These are phyloP conservation scores for Cryptotermes secundus DNA, from an alignment of 1,140 invertebrate genomes.

Conservation along the genomic window DNA sequence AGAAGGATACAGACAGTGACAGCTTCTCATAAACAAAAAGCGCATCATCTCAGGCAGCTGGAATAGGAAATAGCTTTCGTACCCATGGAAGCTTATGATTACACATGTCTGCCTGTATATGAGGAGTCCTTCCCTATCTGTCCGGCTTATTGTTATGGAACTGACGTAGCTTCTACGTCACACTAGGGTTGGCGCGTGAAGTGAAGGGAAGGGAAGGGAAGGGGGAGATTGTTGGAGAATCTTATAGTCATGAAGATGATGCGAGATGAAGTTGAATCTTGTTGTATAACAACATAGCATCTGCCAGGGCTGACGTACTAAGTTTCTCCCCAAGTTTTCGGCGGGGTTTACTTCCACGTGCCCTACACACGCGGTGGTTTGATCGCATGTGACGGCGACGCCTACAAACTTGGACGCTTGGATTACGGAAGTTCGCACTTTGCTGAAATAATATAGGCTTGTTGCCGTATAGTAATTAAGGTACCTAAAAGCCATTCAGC, in stretches of 20 bases:
- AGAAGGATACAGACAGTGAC: slow-evolving; percentile 11
- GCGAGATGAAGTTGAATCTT: slow-evolving; percentile 22
- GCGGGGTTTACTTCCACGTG: background rate
- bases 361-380: slow-evolving; percentile 2
- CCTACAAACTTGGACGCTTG: slow-evolving; percentile 11
- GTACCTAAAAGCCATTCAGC: background rate
- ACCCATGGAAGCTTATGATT: slow-evolving; percentile 8
- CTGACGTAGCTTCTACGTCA: slow-evolving; percentile 2
- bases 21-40: slow-evolving; percentile 7
- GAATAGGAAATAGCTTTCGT: slow-evolving; percentile 19
- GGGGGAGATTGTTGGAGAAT: slow-evolving; percentile 15
- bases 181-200: background rate
- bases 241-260: slow-evolving; percentile 19
- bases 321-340: slow-evolving; percentile 14
- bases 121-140: slow-evolving; percentile 21
- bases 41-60: background rate
- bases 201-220: background rate
- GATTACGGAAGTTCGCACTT: slow-evolving; percentile 12
- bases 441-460: background rate
- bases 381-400: slow-evolving; percentile 1
- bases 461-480: background rate
- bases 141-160: slow-evolving; percentile 28
- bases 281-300: slow-evolving; percentile 6
- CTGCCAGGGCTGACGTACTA: background rate
- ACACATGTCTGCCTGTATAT: background rate